Evolutionary conservation across 2,113 vertebrate species (phyloP).

Genomic region (Platichthys stellatus): DNA sequence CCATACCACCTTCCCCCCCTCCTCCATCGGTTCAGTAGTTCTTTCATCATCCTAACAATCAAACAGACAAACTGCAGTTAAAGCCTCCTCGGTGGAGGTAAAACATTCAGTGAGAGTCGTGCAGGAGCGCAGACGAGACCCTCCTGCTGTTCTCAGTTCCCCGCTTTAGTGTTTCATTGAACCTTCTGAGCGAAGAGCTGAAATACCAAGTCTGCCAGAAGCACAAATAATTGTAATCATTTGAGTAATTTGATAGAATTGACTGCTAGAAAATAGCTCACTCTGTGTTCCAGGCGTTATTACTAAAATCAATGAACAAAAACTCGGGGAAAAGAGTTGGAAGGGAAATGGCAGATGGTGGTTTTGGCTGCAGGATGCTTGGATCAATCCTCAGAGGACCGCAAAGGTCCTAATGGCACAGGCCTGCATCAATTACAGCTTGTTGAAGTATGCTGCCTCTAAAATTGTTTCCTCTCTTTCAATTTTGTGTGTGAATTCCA

Average conservation of each 20-base stretch:
- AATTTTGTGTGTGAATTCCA: background rate
- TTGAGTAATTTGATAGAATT: constrained; percentile 18
- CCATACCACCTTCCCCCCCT: too few relatives aligned
- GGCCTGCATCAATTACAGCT: constrained; percentile 28
- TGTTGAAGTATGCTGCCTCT: constrained; percentile 2
- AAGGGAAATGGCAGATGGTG: constrained; percentile 22
- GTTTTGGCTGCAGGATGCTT: constrained; percentile 21
- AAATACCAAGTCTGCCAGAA: constrained; percentile 12
- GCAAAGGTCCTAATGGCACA: constrained; percentile 12
- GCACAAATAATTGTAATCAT: constrained; percentile 6
- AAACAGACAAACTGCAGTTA: too few relatives aligned
- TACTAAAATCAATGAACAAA: constrained; percentile 49
- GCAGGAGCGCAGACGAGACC: background rate
- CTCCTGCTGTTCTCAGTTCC: background rate
- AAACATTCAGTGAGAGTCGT: background rate
- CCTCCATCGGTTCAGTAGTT: too few relatives aligned
- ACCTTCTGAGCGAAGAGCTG: background rate
- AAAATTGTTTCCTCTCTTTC: constrained; percentile 6
- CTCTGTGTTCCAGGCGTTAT: constrained; percentile 17
- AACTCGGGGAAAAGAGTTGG: constrained; percentile 10
- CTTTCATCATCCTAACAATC: too few relatives aligned
- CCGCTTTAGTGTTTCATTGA: constrained; percentile 8
- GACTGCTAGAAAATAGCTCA: constrained; percentile 27
- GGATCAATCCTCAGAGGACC: constrained; percentile 38
- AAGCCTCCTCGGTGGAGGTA: too few relatives aligned